Base-by-base conservation (phyloP, 1,140 invertebrate genomes). In the Brachionus calyciflorus region DNA sequence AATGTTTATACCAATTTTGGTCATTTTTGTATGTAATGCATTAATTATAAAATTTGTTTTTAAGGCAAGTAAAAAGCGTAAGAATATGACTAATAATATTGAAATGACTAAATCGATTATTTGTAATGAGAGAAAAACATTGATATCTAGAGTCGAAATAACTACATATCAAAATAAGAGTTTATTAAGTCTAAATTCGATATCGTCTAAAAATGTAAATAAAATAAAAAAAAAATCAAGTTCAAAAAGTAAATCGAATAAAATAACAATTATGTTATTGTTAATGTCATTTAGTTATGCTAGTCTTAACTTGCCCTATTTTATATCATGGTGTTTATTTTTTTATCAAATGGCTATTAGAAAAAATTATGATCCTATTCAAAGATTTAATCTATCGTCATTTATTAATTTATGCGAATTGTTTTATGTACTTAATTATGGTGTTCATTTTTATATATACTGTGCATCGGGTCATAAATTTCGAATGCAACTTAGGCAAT, bases 401-500 rank as follows among this genome's bases (percentile, higher is more conserved):
- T 19, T 19, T n/a, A 49, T 73, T 7, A 73, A 73, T 55, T 37
- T 73, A 33, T 51, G 69, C 41, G 69, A 73, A 55, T 51, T 73
- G 28, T 73, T 73, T 55, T 73, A 73, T 73, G 37, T 73, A 14
- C 46, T 73, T 4, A 73, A 73, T 26, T 73, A 73, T 26, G 46
- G 69, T 55, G 14, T 73, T 17, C 69, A 73, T 26, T 73, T 73
- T 73, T 73, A 51, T 53, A 55, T 73, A 14, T 73, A 73, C 51
- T 73, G 69, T 51, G 69, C 69, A 3, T 73, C 69, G 19, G 69
- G 69, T 12, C 37, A 73, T 14, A 73, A 73, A 24, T 73, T 73
- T 26, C 19, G 69, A 33, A 9, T 19, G 24, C 69, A 73, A 30
- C 24, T 73, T 10, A 73, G 26, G 40, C n/a, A 28, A n/a, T n/a